Percentiles rank a stretch among this genome's conserved stretches.
These are phyloP conservation scores for Eucera pruinosa DNA, from an alignment of 2,888 invertebrate genomes.

Conservation along the genomic window DNA sequence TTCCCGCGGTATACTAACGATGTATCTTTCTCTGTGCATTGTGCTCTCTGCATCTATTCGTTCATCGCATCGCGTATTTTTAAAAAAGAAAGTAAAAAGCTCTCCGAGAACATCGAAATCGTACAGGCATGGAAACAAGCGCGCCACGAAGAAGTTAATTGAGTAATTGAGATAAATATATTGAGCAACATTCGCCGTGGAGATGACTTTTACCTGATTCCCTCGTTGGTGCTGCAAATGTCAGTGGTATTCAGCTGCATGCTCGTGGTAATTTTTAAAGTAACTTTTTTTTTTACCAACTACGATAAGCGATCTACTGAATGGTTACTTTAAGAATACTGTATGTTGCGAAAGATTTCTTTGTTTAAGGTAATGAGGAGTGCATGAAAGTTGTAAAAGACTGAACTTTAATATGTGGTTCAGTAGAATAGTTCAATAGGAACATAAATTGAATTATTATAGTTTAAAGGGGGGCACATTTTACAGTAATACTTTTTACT, in stretches of 20 bases:
- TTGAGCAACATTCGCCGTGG: background rate
- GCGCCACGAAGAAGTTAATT: background rate
- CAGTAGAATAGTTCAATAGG: too few species aligned
- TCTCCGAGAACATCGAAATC: too few species aligned
- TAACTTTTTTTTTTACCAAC: background rate
- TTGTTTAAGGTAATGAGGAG: background rate
- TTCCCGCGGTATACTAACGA: too few species aligned
- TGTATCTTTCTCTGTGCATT: too few species aligned
- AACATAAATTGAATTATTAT: too few species aligned
- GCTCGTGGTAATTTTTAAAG: conserved; percentile 5
- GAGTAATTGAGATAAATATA: conserved; percentile 18
- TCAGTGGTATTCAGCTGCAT: conserved; percentile 2
- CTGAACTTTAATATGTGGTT: background rate
- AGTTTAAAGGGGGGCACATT: too few species aligned
- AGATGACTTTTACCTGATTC: conserved; percentile 16
- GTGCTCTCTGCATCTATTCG: too few species aligned
- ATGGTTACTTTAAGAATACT: background rate
- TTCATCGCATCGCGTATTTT: too few species aligned
- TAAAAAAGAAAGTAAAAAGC: too few species aligned
- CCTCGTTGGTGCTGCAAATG: background rate
- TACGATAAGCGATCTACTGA: background rate
- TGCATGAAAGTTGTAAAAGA: background rate
- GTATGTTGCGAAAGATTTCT: background rate
- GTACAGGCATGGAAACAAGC: background rate
- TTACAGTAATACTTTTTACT: background rate